Evolutionary conservation across 2,888 invertebrate genomes (phyloP).

Genomic region (Disparrhopalites patrizii): DNA sequence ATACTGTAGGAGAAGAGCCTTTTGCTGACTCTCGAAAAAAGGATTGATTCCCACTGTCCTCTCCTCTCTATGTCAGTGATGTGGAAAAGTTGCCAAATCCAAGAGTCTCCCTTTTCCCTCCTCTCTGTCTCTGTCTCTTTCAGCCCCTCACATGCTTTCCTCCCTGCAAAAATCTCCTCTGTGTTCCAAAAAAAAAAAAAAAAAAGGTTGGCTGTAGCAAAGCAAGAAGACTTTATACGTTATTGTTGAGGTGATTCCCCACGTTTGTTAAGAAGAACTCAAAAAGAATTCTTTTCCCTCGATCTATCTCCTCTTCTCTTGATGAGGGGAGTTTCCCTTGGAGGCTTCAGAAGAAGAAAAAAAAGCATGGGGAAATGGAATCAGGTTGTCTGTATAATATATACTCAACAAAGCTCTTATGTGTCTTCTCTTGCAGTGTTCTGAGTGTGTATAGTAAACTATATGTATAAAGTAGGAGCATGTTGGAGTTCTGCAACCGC

Average conservation of each 20-base stretch:
- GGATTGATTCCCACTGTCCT: background rate
- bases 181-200: background rate
- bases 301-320: background rate
- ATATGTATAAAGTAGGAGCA: no score
- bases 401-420: no score
- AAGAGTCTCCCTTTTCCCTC: background rate
- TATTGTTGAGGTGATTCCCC: constrained; percentile 10
- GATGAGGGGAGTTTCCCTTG: constrained; percentile 11
- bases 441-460: no score
- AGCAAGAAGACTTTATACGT: background rate
- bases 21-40: background rate
- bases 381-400: constrained; percentile 17
- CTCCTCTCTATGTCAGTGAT: constrained; percentile 4
- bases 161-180: background rate
- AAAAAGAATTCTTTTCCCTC: background rate
- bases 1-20: no score
- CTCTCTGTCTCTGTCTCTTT: no score
- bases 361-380: constrained; percentile 19
- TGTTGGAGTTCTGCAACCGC: constrained; percentile 16
- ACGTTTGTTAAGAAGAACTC: constrained; percentile 7
- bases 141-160: no score
- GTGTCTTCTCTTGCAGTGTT: no score
- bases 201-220: background rate
- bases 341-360: constrained; percentile 6
- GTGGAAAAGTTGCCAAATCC: constrained; percentile 5